phyloP scores from a whole-genome alignment of 2,113 vertebrate genomes.

The Egretta garzetta region DNA sequence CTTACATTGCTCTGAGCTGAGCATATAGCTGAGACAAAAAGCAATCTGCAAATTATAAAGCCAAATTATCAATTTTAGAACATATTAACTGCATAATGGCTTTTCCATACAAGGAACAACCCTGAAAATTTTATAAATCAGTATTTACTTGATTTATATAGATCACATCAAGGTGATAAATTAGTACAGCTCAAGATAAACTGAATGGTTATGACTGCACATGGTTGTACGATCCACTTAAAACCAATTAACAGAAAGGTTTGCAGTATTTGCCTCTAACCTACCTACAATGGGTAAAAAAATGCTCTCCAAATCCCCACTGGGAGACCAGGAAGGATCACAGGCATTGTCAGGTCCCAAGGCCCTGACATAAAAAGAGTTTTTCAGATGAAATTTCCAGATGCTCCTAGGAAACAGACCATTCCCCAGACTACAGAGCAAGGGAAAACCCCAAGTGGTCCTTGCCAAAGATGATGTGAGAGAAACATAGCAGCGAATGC shows the following conservation, averaged over 20 bases:
- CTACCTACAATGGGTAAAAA: neutral
- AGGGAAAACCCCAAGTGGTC: neutral
- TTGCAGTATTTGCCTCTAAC: neutral
- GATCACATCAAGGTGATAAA: neutral
- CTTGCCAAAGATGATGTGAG: neutral
- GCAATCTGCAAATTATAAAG: neutral
- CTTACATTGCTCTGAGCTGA: neutral
- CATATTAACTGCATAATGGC: neutral
- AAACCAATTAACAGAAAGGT: neutral
- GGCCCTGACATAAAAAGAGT: neutral
- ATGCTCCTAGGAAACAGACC: neutral
- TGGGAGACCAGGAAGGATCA: neutral
- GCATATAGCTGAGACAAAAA: neutral
- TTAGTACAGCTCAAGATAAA: neutral
- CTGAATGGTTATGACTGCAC: neutral
- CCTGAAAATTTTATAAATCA: neutral
- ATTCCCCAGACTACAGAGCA: neutral
- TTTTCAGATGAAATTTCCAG: neutral
- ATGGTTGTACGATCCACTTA: neutral
- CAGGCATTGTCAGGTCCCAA: neutral
- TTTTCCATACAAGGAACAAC: neutral
- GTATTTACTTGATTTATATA: neutral
- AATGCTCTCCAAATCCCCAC: neutral
- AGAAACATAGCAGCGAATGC: neutral
- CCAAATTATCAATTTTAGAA: neutral